Percentiles rank a stretch among this genome's conserved stretches.
These are phyloP conservation scores for Euphydryas editha DNA, from an alignment of 2,888 invertebrate genomes.

Conservation along the genomic window DNA sequence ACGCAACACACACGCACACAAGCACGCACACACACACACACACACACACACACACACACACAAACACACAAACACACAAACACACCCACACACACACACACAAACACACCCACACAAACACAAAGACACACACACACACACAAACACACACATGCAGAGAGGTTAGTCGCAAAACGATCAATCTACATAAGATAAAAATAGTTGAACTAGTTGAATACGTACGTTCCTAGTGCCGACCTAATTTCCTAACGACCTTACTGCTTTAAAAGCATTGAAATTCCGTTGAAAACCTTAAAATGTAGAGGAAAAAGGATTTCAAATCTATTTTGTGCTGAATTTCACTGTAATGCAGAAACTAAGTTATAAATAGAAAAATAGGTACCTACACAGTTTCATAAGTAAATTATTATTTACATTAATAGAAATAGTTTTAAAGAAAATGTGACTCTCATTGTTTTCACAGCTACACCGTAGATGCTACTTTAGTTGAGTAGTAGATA, in stretches of 20 bases:
- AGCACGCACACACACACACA: too few species aligned
- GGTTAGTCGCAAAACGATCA: constrained; percentile 6
- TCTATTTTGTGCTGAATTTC: background rate
- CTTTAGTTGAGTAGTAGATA: too few species aligned
- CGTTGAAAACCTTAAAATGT: constrained; percentile 10
- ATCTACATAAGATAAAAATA: constrained; percentile 7
- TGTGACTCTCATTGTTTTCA: too few species aligned
- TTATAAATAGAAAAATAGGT: background rate
- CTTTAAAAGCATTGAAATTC: constrained; percentile 13
- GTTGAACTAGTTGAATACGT: background rate
- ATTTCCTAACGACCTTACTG: constrained; percentile 13
- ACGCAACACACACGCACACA: too few species aligned
- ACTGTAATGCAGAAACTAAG: background rate
- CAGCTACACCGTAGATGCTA: too few species aligned
- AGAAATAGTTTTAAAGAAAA: too few species aligned
- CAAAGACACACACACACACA: too few species aligned
- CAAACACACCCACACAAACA: too few species aligned
- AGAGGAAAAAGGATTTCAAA: constrained; percentile 6
- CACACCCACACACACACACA: too few species aligned
- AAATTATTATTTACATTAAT: background rate
- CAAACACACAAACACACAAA: too few species aligned
- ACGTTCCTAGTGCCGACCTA: constrained; percentile 13
- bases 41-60: too few species aligned
- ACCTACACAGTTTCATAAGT: background rate
- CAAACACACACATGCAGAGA: too few species aligned